phyloP scores from a whole-genome alignment of 2,797 vertebrate species.

The Poecilia picta region DNA sequence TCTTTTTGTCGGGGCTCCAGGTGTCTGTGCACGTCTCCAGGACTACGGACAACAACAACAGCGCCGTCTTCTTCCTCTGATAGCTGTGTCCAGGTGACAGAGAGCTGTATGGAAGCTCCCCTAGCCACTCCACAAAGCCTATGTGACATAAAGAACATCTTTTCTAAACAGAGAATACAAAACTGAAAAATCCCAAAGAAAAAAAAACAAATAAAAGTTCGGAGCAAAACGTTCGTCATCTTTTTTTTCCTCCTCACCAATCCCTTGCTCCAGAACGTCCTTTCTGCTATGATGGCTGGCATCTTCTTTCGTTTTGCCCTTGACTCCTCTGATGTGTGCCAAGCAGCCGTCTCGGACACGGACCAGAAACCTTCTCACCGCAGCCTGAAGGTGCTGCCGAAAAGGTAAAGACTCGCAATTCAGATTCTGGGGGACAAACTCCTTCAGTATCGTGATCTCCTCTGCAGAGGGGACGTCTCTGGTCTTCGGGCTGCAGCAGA shows the following conservation, averaged over 20 bases:
- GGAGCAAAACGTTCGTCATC: neutral
- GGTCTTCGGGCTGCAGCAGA: conserved; percentile 87
- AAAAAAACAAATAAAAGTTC: neutral
- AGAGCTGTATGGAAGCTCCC: conserved; percentile 77
- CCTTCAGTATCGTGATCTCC: conserved; percentile 78
- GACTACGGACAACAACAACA: conserved; percentile 84
- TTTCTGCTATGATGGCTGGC: conserved; percentile 1
- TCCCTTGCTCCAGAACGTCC: conserved; percentile 70
- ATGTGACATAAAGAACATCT: neutral
- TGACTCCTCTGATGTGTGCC: conserved; percentile 72
- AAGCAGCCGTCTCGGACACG: conserved; percentile 88
- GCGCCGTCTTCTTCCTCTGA: conserved; percentile 87
- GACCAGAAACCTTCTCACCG: conserved; percentile 81
- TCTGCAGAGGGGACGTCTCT: conserved; percentile 72
- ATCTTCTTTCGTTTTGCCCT: conserved; percentile 42
- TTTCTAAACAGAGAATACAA: neutral
- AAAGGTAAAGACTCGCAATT: conserved; percentile 88
- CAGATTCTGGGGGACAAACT: conserved; percentile 87
- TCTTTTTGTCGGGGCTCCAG: conserved; percentile 88
- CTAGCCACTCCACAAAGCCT: conserved; percentile 90
- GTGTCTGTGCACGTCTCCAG: conserved; percentile 91
- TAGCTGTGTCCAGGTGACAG: conserved; percentile 85
- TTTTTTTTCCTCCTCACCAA: conserved; percentile 79
- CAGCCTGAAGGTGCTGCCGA: conserved; percentile 88
- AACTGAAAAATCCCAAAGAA: neutral